phyloP scores from a whole-genome alignment of 2,888 invertebrate genomes.

The Himalopsyche japonica region DNA sequence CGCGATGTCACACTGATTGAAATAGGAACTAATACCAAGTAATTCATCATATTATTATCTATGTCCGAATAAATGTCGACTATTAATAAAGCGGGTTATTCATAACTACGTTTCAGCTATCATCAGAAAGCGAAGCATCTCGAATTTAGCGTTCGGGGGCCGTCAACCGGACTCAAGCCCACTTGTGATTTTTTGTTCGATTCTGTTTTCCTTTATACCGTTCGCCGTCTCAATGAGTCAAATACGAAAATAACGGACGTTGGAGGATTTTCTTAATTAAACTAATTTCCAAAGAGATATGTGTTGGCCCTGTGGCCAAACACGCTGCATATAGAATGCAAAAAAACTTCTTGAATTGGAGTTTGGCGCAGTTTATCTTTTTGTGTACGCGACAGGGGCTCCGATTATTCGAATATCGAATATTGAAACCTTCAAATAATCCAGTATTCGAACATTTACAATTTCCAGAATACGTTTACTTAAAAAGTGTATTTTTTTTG shows the following conservation, averaged over 20 bases:
- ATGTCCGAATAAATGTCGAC: not conserved
- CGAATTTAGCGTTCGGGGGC: not conserved
- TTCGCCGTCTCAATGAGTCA: not conserved
- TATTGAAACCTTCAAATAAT: too few species aligned
- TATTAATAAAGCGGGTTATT: not conserved
- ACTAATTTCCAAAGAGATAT: not conserved
- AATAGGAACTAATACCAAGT: not conserved
- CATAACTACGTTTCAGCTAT: not conserved
- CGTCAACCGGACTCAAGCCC: not conserved
- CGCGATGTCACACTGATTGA: not conserved
- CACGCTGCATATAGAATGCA: too few species aligned
- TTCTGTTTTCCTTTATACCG: not conserved
- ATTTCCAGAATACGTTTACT: too few species aligned
- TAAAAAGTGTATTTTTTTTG: too few species aligned
- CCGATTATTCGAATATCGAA: too few species aligned
- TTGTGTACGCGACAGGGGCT: too few species aligned
- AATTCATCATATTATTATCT: not conserved
- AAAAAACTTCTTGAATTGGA: too few species aligned
- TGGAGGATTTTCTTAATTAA: not conserved
- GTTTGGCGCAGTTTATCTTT: too few species aligned
- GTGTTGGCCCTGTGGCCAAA: too few species aligned
- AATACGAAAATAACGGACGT: not conserved
- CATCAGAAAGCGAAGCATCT: not conserved
- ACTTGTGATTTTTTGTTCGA: not conserved
- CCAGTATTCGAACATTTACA: too few species aligned